Evolutionary conservation across 2,888 invertebrate species (phyloP), one percentile per base, ranked within the genome.

Genomic region (Cheiracanthium punctorium): DNA sequence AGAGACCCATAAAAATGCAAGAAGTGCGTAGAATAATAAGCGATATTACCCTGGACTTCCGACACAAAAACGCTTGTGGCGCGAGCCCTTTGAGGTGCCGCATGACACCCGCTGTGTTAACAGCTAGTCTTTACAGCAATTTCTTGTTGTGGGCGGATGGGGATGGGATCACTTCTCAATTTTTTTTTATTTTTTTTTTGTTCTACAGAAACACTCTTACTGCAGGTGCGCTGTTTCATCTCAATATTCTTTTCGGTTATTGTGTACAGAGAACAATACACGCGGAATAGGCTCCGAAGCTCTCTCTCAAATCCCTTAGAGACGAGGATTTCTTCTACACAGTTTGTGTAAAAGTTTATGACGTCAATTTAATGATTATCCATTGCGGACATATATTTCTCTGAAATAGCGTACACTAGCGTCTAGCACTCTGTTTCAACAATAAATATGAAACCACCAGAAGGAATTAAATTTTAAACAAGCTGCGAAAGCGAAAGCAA

Each of bases 41-140:
- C 20, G 64, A 72, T 65, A 73, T 84, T 72, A 84, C 79, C 43
- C 24, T 64, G 37, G 32, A 85, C 84, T 85, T 85, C 84, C 84
- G 84, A 85, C 79, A 77, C 58, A 79, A 85, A n/a, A 79, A 65
- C 77, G 48, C 28, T 33, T 17, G n/a, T 52, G 67, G 77, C 37
- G 77, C 41, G 28, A 77, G 0, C 32, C 58, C 72, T 85, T 80
- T 77, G 77, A 75, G 7, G 48, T 69, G 64, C 84, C 84, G 79
- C 84, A 20, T 17, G 5, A 30, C 37, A 14, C 82, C 72, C 7
- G 84, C 79, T 80, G 84, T 0, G 67, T 74, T 79, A 69, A 79
- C 32, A 73, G 10, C 1, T 14, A 29, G 43, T 24, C 10, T n/a
- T 32, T 29, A 69, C 17, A 7, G 14, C 69, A 29, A n/a, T 32